These are phyloP conservation scores for Aplysina aerophoba DNA, from an alignment of 37 sponge, comb jelly and placozoan species.

Conservation along the genomic window DNA sequence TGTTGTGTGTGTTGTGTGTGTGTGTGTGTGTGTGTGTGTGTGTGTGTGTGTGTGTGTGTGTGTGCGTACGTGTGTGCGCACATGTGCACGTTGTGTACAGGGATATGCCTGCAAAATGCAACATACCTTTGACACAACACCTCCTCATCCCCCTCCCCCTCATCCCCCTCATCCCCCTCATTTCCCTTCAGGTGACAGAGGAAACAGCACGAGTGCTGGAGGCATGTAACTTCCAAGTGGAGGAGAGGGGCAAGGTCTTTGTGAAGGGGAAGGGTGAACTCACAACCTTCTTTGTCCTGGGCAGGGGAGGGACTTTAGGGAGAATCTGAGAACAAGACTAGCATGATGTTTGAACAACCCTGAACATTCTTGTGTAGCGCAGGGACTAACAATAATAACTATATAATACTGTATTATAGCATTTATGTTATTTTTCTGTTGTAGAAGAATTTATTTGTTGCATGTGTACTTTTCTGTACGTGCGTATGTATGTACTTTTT, in stretches of 20 bases:
- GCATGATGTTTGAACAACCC: too few relatives aligned
- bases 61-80: conserved; percentile 2
- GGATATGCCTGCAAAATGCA: not conserved
- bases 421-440: conserved; percentile 1
- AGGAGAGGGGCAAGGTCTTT: conserved; percentile 59
- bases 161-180: not conserved
- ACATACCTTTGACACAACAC: not conserved
- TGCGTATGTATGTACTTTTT: not conserved
- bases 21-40: conserved; percentile 26
- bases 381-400: not conserved
- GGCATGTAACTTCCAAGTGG: conserved; percentile 35
- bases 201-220: conserved; percentile 39
- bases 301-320: not conserved
- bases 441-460: not conserved
- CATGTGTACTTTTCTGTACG: not conserved
- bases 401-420: not conserved
- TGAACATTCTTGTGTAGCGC: not conserved
- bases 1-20: not conserved
- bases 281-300: conserved; percentile 60
- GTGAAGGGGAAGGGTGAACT: conserved; percentile 81
- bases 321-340: not conserved
- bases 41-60: conserved; percentile 24
- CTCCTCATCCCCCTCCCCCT: not conserved
- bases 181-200: conserved; percentile 65
- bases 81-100: not conserved